phyloP scores from a whole-genome alignment of 2,797 vertebrate species.

The Onychomys torridus region DNA sequence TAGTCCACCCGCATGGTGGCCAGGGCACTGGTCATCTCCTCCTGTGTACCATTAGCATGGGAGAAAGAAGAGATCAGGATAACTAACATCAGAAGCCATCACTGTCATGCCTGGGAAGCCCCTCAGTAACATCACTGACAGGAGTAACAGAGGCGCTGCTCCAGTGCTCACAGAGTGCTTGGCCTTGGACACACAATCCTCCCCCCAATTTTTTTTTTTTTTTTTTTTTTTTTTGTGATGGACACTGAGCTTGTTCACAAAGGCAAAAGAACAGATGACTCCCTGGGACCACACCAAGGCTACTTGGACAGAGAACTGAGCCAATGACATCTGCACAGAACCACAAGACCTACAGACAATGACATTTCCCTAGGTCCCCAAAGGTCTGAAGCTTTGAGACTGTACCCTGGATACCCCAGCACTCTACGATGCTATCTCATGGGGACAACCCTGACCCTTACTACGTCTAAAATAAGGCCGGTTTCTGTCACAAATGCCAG shows the following conservation, averaged over 20 bases:
- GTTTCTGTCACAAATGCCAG: not conserved
- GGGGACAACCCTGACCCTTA: not conserved
- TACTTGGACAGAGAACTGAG: not conserved
- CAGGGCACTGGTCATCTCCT: conserved; percentile 98
- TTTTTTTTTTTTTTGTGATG: too few species aligned
- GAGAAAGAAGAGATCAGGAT: not conserved
- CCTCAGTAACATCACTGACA: not conserved
- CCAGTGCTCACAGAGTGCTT: not conserved
- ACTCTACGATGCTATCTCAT: not conserved
- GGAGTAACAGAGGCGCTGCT: not conserved
- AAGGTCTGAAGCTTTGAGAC: not conserved
- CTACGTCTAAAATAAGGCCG: conserved; percentile 13
- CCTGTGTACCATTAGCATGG: conserved; percentile 86
- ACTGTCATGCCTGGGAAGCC: not conserved
- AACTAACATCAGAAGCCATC: not conserved
- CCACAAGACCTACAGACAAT: not conserved
- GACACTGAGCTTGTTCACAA: not conserved
- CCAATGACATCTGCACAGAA: not conserved
- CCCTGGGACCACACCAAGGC: not conserved
- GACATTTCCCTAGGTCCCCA: not conserved
- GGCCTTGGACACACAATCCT: not conserved
- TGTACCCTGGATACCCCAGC: not conserved
- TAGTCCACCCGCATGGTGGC: conserved; percentile 99
- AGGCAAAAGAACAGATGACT: not conserved
- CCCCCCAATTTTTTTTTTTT: too few species aligned